A percentile compares a stretch with the other conserved stretches of the same genome.
phyloP scores from a whole-genome alignment of 2,113 vertebrate genomes.

The Loxodonta africana region DNA sequence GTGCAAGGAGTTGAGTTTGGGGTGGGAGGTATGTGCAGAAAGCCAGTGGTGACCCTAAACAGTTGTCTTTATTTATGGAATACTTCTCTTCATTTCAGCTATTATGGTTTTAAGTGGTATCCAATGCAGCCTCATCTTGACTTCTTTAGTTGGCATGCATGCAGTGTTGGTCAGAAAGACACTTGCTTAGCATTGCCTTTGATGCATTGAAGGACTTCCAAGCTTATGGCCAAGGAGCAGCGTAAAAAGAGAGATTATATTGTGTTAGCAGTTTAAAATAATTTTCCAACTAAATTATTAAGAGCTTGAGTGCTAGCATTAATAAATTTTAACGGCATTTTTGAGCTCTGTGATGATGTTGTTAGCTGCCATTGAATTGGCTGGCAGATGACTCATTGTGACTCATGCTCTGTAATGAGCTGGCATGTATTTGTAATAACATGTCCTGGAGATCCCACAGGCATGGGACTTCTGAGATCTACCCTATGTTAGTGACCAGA shows the following conservation, averaged over 20 bases:
- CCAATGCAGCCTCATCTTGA: fast-evolving
- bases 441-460: background rate
- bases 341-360: background rate
- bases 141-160: background rate
- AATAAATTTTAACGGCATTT: background rate
- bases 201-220: background rate
- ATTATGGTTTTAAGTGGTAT: background rate
- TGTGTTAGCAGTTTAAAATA: background rate
- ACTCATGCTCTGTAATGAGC: background rate
- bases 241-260: background rate
- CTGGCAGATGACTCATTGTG: too few relatives aligned
- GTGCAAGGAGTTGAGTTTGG: background rate
- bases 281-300: slow-evolving; percentile 20
- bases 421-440: background rate
- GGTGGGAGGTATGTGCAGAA: background rate
- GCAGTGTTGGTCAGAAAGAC: background rate
- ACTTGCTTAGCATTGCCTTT: background rate
- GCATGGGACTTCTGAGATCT: background rate
- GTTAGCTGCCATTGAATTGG: too few relatives aligned
- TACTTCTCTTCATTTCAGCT: background rate
- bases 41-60: background rate
- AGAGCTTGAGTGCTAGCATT: background rate
- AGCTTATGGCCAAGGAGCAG: background rate
- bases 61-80: background rate
- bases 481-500: background rate